Evolutionary conservation across 30 jellyfish, hydroid and myxozoan species (phyloP), one percentile per base, ranked within the genome.

Genomic region (Sanderia malayensis): DNA sequence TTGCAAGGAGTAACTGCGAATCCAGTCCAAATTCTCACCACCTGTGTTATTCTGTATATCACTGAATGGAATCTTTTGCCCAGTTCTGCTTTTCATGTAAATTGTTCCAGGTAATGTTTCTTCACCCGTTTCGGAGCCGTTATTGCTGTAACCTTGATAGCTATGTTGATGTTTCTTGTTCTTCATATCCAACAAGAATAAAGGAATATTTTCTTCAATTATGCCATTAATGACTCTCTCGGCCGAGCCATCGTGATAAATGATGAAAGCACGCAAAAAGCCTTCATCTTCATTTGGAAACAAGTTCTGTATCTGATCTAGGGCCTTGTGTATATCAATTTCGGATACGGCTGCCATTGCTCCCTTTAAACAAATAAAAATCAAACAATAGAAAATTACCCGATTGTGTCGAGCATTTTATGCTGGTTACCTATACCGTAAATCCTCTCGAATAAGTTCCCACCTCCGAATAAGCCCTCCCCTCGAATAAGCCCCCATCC

Each of bases 231-330:
- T 47, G 44, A 70, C 86, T 47, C 72, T 58, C 27, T 82, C 95
- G n/a, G 74, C 82, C 41, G 81, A 70, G 57, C 83, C 80, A 52
- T 79, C 92, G 57, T 64, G 78, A 19, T 79, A 80, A 7, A 63
- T 60, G 33, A 77, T 46, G 58, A 82, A 71, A 21, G 73, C 85
- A 4, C 83, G 82, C 58, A 86, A 59, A 29, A 59, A 86, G 1
- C 73, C 80, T 27, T 86, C 94, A 29, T 73, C 41, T 61, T 79
- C 84, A 24, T 69, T 47, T 4, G 96, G 96, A 70, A 86, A 72
- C 76, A 86, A 34, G 15, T 52, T 70, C 71, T 76, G 63, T 53
- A 86, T 44, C 47, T 80, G 96, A 44, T 37, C 34, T 7, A 86
- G 44, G 2, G 66, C 52, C 70, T 29, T 2, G 2, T 66, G 72